Evolutionary conservation across 2,113 vertebrate genomes (phyloP).

Genomic region (Dromaius novaehollandiae): DNA sequence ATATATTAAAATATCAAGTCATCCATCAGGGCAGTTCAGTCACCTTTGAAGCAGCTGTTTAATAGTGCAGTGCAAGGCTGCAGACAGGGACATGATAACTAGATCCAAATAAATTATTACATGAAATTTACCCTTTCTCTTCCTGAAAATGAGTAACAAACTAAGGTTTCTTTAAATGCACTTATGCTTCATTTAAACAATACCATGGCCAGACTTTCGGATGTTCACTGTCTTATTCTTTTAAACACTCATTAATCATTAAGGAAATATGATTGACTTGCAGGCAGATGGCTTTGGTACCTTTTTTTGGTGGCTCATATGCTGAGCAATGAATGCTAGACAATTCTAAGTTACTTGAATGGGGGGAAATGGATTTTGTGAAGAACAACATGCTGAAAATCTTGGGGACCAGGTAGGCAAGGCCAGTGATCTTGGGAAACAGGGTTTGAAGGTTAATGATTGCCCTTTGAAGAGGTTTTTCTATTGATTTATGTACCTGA

Average conservation of each 20-base stretch:
- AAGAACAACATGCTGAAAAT: neutral
- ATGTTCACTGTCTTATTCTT: neutral
- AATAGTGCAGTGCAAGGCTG: neutral
- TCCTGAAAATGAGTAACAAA: neutral
- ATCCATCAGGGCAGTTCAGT: neutral
- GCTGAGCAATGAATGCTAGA: neutral
- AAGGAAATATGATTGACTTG: neutral
- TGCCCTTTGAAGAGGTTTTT: neutral
- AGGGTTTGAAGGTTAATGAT: neutral
- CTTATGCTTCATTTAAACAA: neutral
- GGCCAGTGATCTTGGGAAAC: neutral
- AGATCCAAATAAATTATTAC: conserved; percentile 5
- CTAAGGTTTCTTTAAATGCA: neutral
- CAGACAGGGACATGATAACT: neutral
- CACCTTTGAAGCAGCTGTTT: conserved; percentile 17
- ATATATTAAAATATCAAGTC: conserved; percentile 14
- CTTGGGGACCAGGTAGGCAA: neutral
- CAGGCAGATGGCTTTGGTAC: neutral
- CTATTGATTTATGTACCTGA: neutral
- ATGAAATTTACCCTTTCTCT: neutral
- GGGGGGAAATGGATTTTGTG: neutral
- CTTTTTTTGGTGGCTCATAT: neutral
- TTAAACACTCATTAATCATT: neutral
- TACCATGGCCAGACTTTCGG: neutral
- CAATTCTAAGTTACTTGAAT: neutral